phyloP scores from a whole-genome alignment of 2,797 vertebrate genomes.

The Acridotheres tristis region DNA sequence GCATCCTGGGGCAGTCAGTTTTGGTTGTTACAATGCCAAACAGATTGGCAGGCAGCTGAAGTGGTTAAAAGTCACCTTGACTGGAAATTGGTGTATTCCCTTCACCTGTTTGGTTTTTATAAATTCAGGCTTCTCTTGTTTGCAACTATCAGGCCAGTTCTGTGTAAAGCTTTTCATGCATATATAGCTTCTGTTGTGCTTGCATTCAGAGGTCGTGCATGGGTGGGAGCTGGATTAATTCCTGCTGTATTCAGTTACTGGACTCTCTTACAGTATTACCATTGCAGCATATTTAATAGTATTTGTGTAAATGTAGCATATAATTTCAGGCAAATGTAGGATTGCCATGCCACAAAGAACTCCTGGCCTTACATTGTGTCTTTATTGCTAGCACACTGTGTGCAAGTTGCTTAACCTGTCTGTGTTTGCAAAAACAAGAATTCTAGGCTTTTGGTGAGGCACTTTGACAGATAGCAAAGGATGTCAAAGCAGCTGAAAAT shows the following conservation, averaged over 20 bases:
- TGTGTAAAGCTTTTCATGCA: background rate
- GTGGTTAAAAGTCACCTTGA: background rate
- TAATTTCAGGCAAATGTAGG: background rate
- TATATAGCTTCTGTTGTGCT: background rate
- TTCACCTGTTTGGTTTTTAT: background rate
- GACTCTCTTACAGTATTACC: background rate
- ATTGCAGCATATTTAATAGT: background rate
- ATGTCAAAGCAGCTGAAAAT: constrained; percentile 11
- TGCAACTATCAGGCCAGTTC: background rate
- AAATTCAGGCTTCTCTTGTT: background rate
- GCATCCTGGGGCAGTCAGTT: background rate
- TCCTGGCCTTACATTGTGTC: background rate
- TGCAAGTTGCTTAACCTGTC: background rate
- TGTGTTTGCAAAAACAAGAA: background rate
- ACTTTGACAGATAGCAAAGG: background rate
- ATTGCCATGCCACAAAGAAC: background rate
- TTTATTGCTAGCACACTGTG: fast-evolving
- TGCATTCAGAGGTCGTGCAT: background rate
- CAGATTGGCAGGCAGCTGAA: background rate
- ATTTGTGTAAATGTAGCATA: background rate
- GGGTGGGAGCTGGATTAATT: background rate
- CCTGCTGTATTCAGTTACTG: background rate
- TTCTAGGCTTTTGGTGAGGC: background rate
- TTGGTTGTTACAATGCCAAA: background rate
- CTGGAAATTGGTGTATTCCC: background rate